Conservation (phyloP, 2,797 vertebrate genomes). For the Paramormyrops hopkinsi region DNA sequence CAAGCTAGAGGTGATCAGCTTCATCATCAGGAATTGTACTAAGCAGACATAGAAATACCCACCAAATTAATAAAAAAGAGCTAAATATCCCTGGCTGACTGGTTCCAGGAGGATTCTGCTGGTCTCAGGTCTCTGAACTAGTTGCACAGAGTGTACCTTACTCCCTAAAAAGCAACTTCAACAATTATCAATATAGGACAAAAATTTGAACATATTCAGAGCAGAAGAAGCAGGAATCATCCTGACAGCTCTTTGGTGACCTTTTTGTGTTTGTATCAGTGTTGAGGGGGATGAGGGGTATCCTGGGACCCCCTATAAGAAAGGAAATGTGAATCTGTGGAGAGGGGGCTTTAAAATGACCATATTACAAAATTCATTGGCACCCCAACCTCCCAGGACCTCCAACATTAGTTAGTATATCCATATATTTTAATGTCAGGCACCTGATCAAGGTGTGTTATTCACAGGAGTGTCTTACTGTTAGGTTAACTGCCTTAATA, state of each 20-base stretch:
- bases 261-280: background rate
- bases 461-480: background rate
- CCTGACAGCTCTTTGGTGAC: background rate
- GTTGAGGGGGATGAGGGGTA: background rate
- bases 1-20: background rate
- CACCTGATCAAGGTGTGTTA: background rate
- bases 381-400: background rate
- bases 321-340: background rate
- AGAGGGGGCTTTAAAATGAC: background rate
- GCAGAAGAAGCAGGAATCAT: background rate
- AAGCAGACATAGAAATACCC: background rate
- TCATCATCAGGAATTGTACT: background rate
- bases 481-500: background rate
- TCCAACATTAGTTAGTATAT: background rate
- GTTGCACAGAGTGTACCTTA: background rate
- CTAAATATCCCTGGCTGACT: background rate
- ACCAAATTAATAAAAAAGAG: background rate
- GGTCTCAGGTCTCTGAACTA: background rate
- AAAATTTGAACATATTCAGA: background rate
- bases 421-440: background rate
- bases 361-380: background rate
- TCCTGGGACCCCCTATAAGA: background rate
- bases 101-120: background rate
- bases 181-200: background rate
- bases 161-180: background rate